Base-by-base conservation (phyloP, 2,113 vertebrate genomes). In the Callaeas wilsoni region DNA sequence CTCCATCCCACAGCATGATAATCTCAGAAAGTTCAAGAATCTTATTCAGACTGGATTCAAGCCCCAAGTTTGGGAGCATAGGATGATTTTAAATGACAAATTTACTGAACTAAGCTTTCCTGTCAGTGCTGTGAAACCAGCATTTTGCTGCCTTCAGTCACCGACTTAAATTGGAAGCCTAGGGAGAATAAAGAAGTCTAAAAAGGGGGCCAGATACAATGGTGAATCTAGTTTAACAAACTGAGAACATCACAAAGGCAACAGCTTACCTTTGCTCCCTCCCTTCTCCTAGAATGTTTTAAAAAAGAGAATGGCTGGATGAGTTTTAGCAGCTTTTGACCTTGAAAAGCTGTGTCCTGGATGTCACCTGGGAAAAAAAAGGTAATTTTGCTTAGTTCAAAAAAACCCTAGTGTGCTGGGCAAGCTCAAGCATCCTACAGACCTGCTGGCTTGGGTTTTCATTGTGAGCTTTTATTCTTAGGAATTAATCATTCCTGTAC, bases 61-160 rank as follows among this genome's bases (percentile, higher is more conserved):
- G 42, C 21, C 53, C 71, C 91, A 70, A 37, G 41, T 84, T 57
- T 63, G 32, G 23, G 37, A 39, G 27, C 3, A 10, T 0, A 63
- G 29, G 41, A 57, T 44, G 26, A 90, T 88, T 95, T 89, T 79
- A 92, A 94, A 93, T 20, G 13, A 29, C 94, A 96, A 93, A 87
- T 49, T 46, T 67, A 42, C 64, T 83, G 68, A 91, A 85, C 47
- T 94, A 25, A 32, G 63, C 63, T 81, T 42, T 85, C 78, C 42
- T 83, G 70, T 84, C 68, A 60, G 44, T 57, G 53, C 64, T 94
- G 46, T 91, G 86, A 86, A 80, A 77, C 41, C 30, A 65, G 53
- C 57, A 68, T 80, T 96, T 94, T 94, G 44, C 86, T 90, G 80
- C 55, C 52, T 95, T 94, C 64, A 64, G 76, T 86, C 64, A 79